Evolutionary conservation across 2,797 vertebrate genomes (phyloP), one percentile per base, ranked within the genome.

Genomic region (Cirrhinus mrigala): DNA sequence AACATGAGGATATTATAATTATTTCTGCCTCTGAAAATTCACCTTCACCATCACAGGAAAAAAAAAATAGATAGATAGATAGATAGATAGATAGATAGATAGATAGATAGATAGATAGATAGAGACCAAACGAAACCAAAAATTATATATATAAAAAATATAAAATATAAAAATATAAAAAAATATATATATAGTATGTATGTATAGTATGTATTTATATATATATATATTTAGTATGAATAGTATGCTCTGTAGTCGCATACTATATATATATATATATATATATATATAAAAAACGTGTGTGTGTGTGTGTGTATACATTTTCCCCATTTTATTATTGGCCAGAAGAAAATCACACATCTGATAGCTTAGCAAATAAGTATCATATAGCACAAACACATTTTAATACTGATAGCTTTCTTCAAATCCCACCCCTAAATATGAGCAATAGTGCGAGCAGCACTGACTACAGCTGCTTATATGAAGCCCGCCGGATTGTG

Each of bases 401-500:
- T 29, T 64, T 1, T 64, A 64, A 64, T 29, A 64, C 12, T 29
- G 14, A 64, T 12, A 62, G 24, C n/a, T 62, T 27, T 27, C 58
- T 62, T 64, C 60, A 27, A 29, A 64, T 64, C 24, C 27, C 62
- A 64, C 62, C 14, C 62, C 62, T 64, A 64, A 64, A 64, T 64
- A 16, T 64, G 14, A 64, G 27, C 14, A 29, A 29, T 64, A 16
- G 27, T 16, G 27, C 6, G 14, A 64, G 27, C 14, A 16, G 14
- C 27, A 16, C 15, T 64, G 16, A 64, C 62, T 64, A 64, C 6
- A 64, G 15, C 24, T 56, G 86, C 84, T 85, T 58, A 52, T 77
- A 76, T 48, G 18, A 50, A 71, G 78, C 79, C 85, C 56, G 79
- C 48, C 0, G 24, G 60, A 62, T 76, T 20, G 60, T 44, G 84